Conservation (phyloP, 2,113 vertebrate species). For the Zingel zingel region DNA sequence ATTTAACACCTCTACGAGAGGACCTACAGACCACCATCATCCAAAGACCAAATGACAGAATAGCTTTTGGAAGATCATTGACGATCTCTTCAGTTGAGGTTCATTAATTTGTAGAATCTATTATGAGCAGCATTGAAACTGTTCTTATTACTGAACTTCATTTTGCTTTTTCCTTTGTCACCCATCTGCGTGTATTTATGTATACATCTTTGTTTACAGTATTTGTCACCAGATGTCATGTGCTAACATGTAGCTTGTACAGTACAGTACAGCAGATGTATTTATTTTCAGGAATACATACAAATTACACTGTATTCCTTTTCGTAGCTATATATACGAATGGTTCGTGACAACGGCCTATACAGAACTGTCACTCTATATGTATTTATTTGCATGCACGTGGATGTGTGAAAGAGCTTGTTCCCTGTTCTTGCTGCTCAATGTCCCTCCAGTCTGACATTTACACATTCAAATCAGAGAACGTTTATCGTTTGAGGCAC, state of each 20-base stretch:
- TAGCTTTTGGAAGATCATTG: no score
- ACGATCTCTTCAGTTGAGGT: no score
- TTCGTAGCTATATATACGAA: no score
- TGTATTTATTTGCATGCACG: slow-evolving; percentile 58
- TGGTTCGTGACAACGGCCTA: no score
- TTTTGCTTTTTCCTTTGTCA: background rate
- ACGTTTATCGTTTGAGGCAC: slow-evolving; percentile 53
- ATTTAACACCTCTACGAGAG: background rate
- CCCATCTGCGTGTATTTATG: background rate
- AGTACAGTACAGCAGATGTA: no score
- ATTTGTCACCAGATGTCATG: background rate
- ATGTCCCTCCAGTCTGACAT: slow-evolving; percentile 63
- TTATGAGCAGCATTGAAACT: no score
- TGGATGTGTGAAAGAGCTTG: slow-evolving; percentile 52
- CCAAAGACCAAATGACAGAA: no score
- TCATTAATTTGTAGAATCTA: no score
- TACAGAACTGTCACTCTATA: background rate
- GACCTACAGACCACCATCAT: background rate
- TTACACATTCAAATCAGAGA: slow-evolving; percentile 77
- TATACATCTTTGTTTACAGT: background rate
- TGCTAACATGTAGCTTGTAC: background rate
- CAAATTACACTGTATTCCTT: no score
- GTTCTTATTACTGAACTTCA: background rate
- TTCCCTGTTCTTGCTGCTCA: slow-evolving; percentile 59
- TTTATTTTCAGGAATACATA: no score